Conservation (phyloP, 1,140 invertebrate genomes). For the Drosophila dunni region DNA sequence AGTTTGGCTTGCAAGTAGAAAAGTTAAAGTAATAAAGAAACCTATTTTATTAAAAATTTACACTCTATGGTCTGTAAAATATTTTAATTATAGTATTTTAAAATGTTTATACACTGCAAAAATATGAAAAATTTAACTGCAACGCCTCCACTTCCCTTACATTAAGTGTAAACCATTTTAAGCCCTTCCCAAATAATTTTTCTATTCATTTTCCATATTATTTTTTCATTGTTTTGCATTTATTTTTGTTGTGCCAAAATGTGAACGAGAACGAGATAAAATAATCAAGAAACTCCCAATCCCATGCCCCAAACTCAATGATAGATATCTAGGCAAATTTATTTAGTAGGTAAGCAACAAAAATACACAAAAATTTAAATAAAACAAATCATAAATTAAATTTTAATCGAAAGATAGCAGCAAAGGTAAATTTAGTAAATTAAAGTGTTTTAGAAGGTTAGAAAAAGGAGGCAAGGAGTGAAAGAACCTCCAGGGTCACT, state of each 20-base stretch:
- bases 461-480: too few relatives aligned
- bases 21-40: too few relatives aligned
- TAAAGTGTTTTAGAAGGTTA: too few relatives aligned
- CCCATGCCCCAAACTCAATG: background rate
- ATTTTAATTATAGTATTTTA: too few relatives aligned
- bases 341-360: background rate
- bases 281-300: conserved; percentile 1
- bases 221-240: conserved; percentile 30
- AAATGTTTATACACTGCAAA: too few relatives aligned
- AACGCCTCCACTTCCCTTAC: too few relatives aligned
- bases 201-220: background rate
- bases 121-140: too few relatives aligned
- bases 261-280: conserved; percentile 25
- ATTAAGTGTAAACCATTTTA: background rate
- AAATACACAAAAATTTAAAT: background rate
- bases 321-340: conserved; percentile 10
- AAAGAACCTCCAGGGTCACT: too few relatives aligned
- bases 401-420: conserved; percentile 22
- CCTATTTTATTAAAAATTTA: too few relatives aligned
- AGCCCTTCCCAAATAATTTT: background rate
- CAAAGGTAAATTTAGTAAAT: background rate
- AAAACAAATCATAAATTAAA: background rate
- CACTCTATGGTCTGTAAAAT: too few relatives aligned
- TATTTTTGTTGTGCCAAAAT: conserved; percentile 21
- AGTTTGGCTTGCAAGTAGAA: too few relatives aligned